Percentiles rank a stretch among this genome's conserved stretches.
Conservation (phyloP, 1,140 invertebrate species). For the Cyclina sinensis region DNA sequence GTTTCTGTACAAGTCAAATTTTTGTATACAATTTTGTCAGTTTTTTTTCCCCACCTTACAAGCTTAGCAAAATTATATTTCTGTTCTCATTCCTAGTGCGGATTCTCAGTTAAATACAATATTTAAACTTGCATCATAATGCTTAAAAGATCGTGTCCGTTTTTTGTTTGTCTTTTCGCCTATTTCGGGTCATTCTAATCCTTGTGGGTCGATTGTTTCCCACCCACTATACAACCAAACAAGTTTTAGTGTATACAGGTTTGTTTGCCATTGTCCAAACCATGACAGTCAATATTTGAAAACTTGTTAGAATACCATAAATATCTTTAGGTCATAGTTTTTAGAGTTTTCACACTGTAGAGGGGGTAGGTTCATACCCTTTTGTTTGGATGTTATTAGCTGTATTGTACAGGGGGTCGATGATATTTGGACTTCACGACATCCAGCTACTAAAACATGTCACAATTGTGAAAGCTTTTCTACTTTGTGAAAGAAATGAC, state of each 20-base stretch:
- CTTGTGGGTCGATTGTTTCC: conserved; percentile 33
- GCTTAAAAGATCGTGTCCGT: not conserved
- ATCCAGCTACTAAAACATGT: not conserved
- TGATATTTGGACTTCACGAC: not conserved
- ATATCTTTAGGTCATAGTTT: conserved; percentile 26
- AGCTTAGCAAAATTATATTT: not conserved
- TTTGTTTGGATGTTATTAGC: conserved; percentile 18
- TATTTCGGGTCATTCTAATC: conserved; percentile 18
- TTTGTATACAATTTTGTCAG: too few species aligned
- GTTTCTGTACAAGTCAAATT: too few species aligned
- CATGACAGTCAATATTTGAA: conserved; percentile 35
- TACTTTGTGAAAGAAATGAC: not conserved
- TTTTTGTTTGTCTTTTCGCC: conserved; percentile 4
- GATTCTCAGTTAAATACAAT: too few species aligned
- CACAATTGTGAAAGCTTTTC: not conserved
- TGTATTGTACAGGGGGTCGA: conserved; percentile 6
- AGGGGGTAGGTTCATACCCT: conserved; percentile 12
- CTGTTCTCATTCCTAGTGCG: too few species aligned
- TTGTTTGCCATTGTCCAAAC: conserved; percentile 8
- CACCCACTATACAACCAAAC: conserved; percentile 15
- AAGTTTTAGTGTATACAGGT: not conserved
- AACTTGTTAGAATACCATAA: conserved; percentile 41
- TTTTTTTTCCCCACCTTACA: too few species aligned
- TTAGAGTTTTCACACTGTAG: not conserved
- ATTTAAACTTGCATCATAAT: not conserved